Conservation (phyloP, 1,140 invertebrate genomes). For the Pentalonia nigronervosa region DNA sequence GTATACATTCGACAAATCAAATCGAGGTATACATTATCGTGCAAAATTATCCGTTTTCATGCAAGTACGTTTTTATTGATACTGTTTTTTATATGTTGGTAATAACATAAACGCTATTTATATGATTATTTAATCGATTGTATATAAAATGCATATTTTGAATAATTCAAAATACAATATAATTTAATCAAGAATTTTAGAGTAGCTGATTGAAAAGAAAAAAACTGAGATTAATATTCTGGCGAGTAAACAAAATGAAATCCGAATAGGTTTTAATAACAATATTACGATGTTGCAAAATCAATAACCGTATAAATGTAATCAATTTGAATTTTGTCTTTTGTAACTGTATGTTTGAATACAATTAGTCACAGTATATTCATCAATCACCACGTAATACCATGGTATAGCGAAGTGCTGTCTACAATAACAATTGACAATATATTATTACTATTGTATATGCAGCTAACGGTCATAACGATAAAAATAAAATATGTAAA, state of each 20-base stretch:
- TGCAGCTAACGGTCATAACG: background rate
- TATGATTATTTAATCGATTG: background rate
- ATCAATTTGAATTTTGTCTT: background rate
- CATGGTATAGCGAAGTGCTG: background rate
- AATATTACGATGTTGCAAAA: slow-evolving; percentile 2
- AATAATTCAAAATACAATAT: background rate
- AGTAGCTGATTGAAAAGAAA: background rate
- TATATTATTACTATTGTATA: background rate
- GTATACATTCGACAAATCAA: no score
- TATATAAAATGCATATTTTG: background rate
- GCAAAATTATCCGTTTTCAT: no score
- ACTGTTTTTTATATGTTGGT: no score
- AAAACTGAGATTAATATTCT: background rate
- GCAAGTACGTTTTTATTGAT: no score
- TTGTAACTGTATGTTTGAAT: background rate
- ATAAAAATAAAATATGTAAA: background rate
- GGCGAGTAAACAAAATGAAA: background rate
- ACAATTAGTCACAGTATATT: background rate
- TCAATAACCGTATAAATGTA: slow-evolving; percentile 10
- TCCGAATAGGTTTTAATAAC: background rate
- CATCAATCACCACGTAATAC: background rate
- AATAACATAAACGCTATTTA: no score
- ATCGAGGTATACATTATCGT: no score
- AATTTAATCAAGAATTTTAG: background rate
- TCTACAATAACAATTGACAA: background rate